These are phyloP conservation scores for Heliocidaris tuberculata DNA, from an alignment of 35 echinoderm and acorn worm species.

Conservation along the genomic window DNA sequence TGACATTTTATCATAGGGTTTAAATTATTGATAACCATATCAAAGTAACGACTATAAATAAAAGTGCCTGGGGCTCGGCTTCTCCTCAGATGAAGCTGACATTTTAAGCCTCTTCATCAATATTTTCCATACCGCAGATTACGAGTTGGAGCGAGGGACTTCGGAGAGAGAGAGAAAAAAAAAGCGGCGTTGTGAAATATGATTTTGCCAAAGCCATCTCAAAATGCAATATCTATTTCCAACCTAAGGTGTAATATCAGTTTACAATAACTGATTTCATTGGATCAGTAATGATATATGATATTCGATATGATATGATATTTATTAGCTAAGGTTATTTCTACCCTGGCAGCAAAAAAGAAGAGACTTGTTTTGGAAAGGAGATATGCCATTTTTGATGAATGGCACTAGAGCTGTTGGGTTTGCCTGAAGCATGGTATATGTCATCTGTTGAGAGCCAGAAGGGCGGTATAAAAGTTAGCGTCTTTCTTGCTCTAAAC, in stretches of 20 bases:
- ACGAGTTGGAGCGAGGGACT: neutral
- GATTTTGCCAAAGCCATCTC: neutral
- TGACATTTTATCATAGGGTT: neutral
- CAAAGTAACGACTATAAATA: neutral
- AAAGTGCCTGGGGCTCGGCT: neutral
- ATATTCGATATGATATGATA: neutral
- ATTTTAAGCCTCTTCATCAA: neutral
- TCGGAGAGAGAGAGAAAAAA: neutral
- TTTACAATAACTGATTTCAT: neutral
- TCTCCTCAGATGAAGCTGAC: too few relatives aligned
- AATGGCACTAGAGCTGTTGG: neutral
- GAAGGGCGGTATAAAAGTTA: neutral
- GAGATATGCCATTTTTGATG: neutral
- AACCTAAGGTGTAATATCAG: neutral
- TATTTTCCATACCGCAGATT: neutral
- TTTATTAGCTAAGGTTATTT: neutral
- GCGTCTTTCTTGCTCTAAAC: neutral
- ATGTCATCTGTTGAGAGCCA: neutral
- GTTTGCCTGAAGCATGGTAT: neutral
- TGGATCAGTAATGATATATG: neutral
- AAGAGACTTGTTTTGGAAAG: neutral
- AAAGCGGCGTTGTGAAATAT: neutral
- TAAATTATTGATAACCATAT: neutral
- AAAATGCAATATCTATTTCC: neutral
- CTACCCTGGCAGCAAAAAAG: neutral